Evolutionary conservation across 2,888 invertebrate genomes (phyloP).

Genomic region (Drosophila ustulata): DNA sequence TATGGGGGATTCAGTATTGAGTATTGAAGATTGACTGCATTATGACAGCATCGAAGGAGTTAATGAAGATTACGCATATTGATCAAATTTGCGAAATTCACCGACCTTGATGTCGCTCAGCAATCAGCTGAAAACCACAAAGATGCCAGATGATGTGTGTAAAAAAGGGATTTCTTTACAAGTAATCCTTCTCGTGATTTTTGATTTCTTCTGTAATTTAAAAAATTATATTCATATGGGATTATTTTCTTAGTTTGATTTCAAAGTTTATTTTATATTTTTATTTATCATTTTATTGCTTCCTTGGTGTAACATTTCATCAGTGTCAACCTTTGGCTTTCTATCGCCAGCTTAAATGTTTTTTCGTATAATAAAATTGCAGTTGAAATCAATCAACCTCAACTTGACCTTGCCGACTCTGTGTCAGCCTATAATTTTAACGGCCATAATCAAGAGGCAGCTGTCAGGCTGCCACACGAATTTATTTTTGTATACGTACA

Average conservation of each 20-base stretch:
- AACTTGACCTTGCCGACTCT: constrained; percentile 68
- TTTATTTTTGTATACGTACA: constrained; percentile 26
- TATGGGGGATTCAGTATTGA: constrained; percentile 15
- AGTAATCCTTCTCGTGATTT: neutral
- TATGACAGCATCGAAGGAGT: constrained; percentile 23
- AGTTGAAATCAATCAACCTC: constrained; percentile 72
- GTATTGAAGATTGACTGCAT: constrained; percentile 17
- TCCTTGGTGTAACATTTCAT: constrained; percentile 2
- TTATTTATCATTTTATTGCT: neutral
- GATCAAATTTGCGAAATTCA: constrained; percentile 23
- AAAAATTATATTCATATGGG: no score
- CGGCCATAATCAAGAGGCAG: constrained; percentile 49
- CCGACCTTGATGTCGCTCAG: constrained; percentile 11
- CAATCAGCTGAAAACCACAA: constrained; percentile 6
- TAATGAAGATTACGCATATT: constrained; percentile 22
- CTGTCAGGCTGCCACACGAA: constrained; percentile 46
- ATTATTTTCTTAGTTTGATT: no score
- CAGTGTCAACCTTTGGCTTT: constrained; percentile 12
- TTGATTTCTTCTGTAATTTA: no score
- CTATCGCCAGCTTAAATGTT: constrained; percentile 6
- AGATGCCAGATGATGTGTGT: neutral
- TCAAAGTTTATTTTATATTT: no score
- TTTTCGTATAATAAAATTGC: constrained; percentile 49
- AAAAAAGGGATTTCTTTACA: neutral
- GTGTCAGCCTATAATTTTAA: constrained; percentile 58